Percentiles rank a stretch among this genome's conserved stretches.
These are phyloP conservation scores for Anhinga rufa DNA, from an alignment of 2,113 vertebrate species.

Conservation along the genomic window DNA sequence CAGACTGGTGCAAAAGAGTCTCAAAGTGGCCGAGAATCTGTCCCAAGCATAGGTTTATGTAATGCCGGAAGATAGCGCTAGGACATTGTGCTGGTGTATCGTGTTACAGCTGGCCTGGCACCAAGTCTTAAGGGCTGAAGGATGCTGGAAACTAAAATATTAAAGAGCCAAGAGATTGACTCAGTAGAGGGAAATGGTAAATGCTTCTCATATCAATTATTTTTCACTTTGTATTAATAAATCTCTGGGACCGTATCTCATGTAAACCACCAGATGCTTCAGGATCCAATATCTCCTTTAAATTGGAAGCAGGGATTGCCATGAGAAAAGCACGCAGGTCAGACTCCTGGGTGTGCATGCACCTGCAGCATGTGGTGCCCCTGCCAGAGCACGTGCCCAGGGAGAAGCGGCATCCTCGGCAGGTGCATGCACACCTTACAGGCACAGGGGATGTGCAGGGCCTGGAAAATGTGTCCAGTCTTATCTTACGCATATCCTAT, in stretches of 20 bases:
- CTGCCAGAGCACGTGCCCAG: not conserved
- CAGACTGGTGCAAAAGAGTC: not conserved
- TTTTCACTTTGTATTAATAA: not conserved
- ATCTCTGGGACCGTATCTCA: not conserved
- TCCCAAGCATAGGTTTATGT: not conserved
- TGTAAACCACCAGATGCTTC: not conserved
- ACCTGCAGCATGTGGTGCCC: not conserved
- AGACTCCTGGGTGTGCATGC: not conserved
- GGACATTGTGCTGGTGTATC: not conserved
- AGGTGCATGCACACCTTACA: not conserved
- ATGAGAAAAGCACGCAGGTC: not conserved
- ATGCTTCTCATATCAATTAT: not conserved
- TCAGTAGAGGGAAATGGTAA: not conserved
- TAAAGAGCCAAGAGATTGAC: not conserved
- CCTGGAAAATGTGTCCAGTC: not conserved
- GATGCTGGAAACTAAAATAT: not conserved
- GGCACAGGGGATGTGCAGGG: not conserved
- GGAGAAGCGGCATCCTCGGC: fast-evolving
- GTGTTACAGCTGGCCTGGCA: not conserved
- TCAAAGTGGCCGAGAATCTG: not conserved
- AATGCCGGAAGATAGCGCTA: not conserved
- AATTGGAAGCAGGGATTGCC: not conserved
- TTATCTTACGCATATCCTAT: not conserved
- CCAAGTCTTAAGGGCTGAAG: not conserved
- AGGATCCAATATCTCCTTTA: not conserved